A percentile compares a stretch with the other conserved stretches of the same genome.
Conservation (phyloP, 2,888 invertebrate genomes). For the Lumbricus terrestris region DNA sequence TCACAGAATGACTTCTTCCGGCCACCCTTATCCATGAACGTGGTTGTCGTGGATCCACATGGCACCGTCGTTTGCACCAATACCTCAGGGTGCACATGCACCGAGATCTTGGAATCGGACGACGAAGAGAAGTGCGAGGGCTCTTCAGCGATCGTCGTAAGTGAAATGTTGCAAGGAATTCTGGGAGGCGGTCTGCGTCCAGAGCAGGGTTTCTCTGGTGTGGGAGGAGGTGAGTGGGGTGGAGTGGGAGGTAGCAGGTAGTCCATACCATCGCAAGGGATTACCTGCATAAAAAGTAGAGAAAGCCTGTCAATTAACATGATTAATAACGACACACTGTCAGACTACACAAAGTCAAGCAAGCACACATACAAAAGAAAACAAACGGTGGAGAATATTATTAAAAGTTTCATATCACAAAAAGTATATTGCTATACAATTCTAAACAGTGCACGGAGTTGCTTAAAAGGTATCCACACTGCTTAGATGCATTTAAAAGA, state of each 20-base stretch:
- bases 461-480: background rate
- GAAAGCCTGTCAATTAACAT: background rate
- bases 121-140: background rate
- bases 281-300: background rate
- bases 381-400: background rate
- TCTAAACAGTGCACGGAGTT: background rate
- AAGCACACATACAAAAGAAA: too few relatives aligned
- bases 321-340: background rate
- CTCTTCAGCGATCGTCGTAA: background rate
- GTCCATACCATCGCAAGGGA: background rate
- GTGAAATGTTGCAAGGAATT: background rate
- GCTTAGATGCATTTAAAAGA: background rate
- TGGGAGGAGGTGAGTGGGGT: background rate
- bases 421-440: background rate
- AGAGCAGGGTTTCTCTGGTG: background rate
- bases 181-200: background rate
- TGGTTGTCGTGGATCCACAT: background rate
- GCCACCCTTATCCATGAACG: background rate
- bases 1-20: background rate
- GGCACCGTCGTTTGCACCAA: background rate
- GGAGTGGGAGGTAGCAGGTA: background rate
- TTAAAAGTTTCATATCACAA: background rate
- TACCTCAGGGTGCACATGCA: background rate
- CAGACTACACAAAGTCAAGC: too few relatives aligned
- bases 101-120: background rate